Evolutionary conservation across 2,797 vertebrate genomes (phyloP).

Genomic region (Pseudochirops corinnae): DNA sequence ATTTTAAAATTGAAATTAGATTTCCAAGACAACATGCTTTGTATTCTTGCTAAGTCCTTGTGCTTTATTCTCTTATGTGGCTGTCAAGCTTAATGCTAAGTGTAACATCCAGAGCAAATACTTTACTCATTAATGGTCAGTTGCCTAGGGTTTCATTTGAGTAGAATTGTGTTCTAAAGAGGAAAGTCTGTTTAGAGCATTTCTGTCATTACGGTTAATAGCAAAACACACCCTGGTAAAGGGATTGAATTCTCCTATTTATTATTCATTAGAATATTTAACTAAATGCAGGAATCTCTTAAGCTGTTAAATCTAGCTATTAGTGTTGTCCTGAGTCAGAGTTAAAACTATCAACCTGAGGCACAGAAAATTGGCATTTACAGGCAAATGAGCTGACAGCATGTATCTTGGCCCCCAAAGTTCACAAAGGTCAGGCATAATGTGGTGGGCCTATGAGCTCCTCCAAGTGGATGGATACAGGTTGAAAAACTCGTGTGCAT

Average conservation of each 20-base stretch:
- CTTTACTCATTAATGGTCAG: not conserved
- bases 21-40: not conserved
- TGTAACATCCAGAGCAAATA: not conserved
- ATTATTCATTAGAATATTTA: constrained; percentile 51
- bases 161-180: not conserved
- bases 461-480: not conserved
- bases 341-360: fast-evolving
- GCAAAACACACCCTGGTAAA: not conserved
- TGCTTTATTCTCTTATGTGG: not conserved
- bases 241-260: not conserved
- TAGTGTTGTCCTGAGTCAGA: constrained; percentile 22
- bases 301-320: not conserved
- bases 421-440: not conserved
- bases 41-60: not conserved
- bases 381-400: not conserved
- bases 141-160: not conserved
- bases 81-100: no score
- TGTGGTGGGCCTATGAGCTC: not conserved
- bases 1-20: not conserved
- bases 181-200: not conserved
- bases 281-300: not conserved
- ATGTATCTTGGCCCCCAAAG: not conserved
- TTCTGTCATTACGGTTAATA: not conserved
- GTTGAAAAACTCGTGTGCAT: not conserved
- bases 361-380: not conserved